These are phyloP conservation scores for Amblyopsis hoosieri DNA, from an alignment of 2,797 vertebrate genomes.

Conservation along the genomic window DNA sequence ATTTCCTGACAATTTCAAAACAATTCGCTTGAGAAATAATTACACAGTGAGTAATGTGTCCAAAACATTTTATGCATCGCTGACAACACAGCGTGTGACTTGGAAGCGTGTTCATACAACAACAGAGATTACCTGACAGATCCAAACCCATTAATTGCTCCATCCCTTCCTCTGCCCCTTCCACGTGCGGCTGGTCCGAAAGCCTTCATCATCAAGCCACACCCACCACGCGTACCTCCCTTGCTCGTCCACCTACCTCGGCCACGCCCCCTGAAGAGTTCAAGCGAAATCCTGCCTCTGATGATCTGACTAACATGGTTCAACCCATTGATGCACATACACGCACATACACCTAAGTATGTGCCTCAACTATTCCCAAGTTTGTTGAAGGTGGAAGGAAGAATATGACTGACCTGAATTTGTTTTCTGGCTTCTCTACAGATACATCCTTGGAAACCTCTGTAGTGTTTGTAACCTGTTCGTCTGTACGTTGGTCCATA, in stretches of 20 bases:
- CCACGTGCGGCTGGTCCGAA: conserved; percentile 65
- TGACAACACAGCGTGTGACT: not conserved
- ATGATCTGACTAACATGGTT: not conserved
- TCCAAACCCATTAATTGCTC: conserved; percentile 69
- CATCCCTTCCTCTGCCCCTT: conserved; percentile 64
- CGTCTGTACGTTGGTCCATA: conserved; percentile 69
- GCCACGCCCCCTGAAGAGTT: conserved; percentile 49
- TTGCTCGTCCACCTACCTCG: conserved; percentile 58
- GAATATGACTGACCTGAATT: conserved; percentile 60
- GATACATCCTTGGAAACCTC: conserved; percentile 47
- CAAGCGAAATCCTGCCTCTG: not conserved
- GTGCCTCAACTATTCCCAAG: not conserved
- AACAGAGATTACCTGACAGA: conserved; percentile 67
- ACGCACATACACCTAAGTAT: not conserved
- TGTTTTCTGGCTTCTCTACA: conserved; percentile 57
- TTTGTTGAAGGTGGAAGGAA: not conserved
- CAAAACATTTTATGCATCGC: not conserved
- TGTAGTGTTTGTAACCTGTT: conserved; percentile 55
- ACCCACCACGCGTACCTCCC: conserved; percentile 64
- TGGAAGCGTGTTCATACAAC: not conserved
- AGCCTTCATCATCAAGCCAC: conserved; percentile 71
- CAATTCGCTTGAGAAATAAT: not conserved
- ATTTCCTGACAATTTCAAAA: not conserved
- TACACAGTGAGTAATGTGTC: not conserved
- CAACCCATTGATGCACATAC: not conserved